phyloP scores from a whole-genome alignment of 2,113 vertebrate species.

The Struthio camelus region DNA sequence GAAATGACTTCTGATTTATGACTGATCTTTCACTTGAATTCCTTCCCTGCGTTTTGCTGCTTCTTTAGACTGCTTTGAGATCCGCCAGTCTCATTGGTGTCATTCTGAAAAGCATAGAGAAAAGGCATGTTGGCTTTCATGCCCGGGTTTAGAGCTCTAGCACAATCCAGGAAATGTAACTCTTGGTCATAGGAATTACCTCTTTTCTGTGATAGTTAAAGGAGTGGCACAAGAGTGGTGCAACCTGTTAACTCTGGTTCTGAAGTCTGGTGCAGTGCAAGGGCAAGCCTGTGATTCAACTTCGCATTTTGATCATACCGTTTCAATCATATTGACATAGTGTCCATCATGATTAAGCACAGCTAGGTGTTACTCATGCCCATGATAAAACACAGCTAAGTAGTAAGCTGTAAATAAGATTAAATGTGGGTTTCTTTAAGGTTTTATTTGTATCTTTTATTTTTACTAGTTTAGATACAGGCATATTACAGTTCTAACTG shows the following conservation, averaged over 20 bases:
- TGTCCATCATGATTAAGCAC: neutral
- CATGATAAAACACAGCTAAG: neutral
- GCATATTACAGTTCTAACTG: neutral
- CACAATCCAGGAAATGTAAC: neutral
- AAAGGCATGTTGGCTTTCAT: accelerated
- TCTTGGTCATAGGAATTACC: neutral
- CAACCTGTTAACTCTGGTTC: neutral
- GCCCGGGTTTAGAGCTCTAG: neutral
- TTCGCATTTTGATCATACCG: neutral
- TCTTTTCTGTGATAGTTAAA: neutral
- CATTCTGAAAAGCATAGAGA: neutral
- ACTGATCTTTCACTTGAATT: neutral
- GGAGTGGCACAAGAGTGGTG: neutral
- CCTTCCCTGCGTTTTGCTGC: neutral
- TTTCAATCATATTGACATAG: neutral
- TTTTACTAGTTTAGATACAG: neutral
- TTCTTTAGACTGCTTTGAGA: neutral
- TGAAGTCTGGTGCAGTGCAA: neutral
- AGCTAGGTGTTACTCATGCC: neutral
- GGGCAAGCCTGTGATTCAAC: accelerated
- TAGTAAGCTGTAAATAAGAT: neutral
- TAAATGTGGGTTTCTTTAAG: neutral
- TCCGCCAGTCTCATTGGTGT: neutral
- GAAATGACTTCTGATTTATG: neutral
- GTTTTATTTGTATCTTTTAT: neutral